These are phyloP conservation scores for Phoenoteleia sp. DNA, from an alignment of 2,888 invertebrate species.

Conservation along the genomic window DNA sequence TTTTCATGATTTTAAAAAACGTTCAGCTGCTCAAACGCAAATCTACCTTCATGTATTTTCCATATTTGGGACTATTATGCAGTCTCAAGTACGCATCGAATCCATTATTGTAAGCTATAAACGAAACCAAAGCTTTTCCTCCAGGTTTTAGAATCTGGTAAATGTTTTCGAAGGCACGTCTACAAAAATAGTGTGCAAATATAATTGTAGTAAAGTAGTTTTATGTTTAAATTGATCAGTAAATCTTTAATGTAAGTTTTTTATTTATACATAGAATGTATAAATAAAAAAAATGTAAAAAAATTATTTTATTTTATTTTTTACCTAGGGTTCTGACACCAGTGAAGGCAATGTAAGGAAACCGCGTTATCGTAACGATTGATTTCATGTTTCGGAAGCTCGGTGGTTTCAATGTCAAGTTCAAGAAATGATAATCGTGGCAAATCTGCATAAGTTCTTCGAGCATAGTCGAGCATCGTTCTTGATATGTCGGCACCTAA, in stretches of 20 bases:
- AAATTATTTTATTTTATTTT: too few species aligned
- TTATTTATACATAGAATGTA: too few species aligned
- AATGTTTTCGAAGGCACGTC: conserved; percentile 90
- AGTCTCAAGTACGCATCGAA: conserved; percentile 91
- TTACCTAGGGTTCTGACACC: conserved; percentile 92
- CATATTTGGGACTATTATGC: conserved; percentile 88
- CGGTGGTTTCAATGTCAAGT: conserved; percentile 88
- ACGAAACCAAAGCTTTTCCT: conserved; percentile 91
- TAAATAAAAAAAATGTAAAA: too few species aligned
- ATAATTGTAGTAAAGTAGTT: neutral
- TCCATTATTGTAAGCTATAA: conserved; percentile 90
- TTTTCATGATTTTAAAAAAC: too few species aligned
- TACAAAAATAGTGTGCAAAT: conserved; percentile 81
- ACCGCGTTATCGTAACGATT: conserved; percentile 90
- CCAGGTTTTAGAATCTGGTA: conserved; percentile 89
- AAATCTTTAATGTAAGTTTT: conserved; percentile 1
- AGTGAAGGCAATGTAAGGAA: conserved; percentile 94
- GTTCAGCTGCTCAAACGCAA: too few species aligned
- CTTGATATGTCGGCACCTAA: conserved; percentile 91
- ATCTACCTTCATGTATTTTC: conserved; percentile 88
- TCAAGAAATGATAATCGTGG: conserved; percentile 87
- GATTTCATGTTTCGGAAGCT: conserved; percentile 87
- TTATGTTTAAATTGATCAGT: neutral
- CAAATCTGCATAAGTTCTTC: conserved; percentile 87
- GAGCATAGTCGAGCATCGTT: conserved; percentile 91